Percentiles rank a stretch among this genome's conserved stretches.
phyloP scores from a whole-genome alignment of 2,797 vertebrate species.

The Chrysocyon brachyurus region DNA sequence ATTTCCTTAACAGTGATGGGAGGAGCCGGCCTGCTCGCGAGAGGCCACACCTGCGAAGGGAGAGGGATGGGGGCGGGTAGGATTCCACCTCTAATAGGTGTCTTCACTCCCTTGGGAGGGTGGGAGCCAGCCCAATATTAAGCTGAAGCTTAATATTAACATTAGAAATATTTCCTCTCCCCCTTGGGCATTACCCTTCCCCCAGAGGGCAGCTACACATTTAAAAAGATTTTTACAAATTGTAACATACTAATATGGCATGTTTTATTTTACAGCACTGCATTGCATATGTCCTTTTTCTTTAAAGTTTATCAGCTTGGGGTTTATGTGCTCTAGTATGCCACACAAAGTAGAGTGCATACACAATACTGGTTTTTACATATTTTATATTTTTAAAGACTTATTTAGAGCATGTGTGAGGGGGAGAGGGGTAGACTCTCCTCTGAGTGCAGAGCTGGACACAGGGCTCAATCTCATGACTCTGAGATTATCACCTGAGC shows the following conservation, averaged over 20 bases:
- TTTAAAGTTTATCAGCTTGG: not conserved
- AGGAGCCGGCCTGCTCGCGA: rapidly evolving
- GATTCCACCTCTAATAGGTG: not conserved
- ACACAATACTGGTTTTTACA: not conserved
- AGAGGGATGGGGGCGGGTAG: not conserved
- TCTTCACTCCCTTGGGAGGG: not conserved
- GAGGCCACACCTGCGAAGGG: no score
- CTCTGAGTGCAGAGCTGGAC: not conserved
- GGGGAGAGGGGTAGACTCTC: not conserved
- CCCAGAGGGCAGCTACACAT: not conserved
- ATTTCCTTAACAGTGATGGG: not conserved
- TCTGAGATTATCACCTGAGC: not conserved
- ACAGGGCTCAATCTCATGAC: not conserved
- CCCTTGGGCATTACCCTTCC: not conserved
- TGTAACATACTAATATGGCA: not conserved
- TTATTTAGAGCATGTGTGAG: not conserved
- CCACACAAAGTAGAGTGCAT: not conserved
- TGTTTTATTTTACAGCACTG: not conserved
- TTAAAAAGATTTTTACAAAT: not conserved
- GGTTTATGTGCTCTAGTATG: not conserved
- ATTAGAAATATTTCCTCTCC: not conserved
- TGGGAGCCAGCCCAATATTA: not conserved
- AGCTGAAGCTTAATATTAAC: conserved; percentile 3
- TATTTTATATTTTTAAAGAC: not conserved
- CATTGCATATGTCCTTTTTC: not conserved